A percentile compares a stretch with the other conserved stretches of the same genome.
Conservation (phyloP, 2,888 invertebrate species). For the Daptonema setosum region DNA sequence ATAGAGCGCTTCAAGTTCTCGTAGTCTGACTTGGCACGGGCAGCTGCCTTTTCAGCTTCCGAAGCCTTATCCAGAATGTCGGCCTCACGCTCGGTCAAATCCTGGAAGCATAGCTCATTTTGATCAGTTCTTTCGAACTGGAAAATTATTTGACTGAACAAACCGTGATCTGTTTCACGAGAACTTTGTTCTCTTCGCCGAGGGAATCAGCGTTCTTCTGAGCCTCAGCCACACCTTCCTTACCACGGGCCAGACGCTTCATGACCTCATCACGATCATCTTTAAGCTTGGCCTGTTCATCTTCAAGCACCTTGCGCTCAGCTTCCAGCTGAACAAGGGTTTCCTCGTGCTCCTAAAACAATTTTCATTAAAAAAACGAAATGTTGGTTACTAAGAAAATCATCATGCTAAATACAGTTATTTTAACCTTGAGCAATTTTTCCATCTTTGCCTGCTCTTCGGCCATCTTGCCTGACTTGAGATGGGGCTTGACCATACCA, state of each 20-base stretch:
- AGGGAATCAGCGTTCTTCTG: neutral
- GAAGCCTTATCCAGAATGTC: conserved; percentile 13
- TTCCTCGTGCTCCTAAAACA: conserved; percentile 44
- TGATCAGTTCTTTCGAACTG: too few relatives aligned
- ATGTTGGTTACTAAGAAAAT: neutral
- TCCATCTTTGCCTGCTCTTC: neutral
- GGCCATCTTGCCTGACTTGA: conserved; percentile 48
- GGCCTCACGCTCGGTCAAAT: conserved; percentile 34
- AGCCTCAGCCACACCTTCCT: neutral
- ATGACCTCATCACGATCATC: conserved; percentile 46
- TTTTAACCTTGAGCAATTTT: conserved; percentile 31
- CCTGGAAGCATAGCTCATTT: too few relatives aligned
- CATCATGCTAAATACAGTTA: neutral
- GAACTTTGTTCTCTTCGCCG: neutral
- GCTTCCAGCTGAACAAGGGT: conserved; percentile 83
- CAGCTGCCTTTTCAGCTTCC: neutral
- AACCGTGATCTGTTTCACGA: neutral
- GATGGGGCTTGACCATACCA: conserved; percentile 76
- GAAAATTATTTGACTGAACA: neutral
- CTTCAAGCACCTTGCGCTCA: conserved; percentile 83
- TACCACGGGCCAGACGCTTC: neutral
- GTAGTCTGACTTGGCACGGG: conserved; percentile 53
- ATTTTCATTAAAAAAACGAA: conserved; percentile 7
- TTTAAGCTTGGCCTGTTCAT: conserved; percentile 47
- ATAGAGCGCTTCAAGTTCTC: conserved; percentile 41